Evolutionary conservation across 1,140 invertebrate species (phyloP).

Genomic region (Anoplolepis gracilipes): DNA sequence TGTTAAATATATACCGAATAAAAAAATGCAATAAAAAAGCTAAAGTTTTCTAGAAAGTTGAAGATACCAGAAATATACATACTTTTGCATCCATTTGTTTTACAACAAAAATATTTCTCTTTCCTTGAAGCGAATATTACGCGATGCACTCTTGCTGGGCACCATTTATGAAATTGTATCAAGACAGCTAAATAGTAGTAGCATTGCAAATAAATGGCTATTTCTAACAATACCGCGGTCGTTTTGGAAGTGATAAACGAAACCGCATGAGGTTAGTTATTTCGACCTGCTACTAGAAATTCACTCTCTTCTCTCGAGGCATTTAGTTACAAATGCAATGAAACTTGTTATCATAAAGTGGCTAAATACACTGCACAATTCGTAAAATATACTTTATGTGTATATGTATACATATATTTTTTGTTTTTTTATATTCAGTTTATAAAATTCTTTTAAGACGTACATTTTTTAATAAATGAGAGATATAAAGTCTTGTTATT

Average conservation of each 20-base stretch:
- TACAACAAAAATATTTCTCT: constrained; percentile 26
- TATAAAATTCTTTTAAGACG: background rate
- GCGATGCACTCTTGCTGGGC: constrained; percentile 31
- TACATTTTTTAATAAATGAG: background rate
- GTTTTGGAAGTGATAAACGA: constrained; percentile 14
- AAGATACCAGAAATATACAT: constrained; percentile 5
- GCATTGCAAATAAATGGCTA: constrained; percentile 30
- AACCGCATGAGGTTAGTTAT: background rate
- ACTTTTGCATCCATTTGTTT: constrained; percentile 43
- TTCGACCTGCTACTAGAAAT: constrained; percentile 12
- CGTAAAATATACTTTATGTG: background rate
- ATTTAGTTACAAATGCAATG: constrained; percentile 9
- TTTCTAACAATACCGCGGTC: constrained; percentile 5
- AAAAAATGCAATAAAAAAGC: constrained; percentile 46
- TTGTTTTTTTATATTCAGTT: constrained; percentile 4
- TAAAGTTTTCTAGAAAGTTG: constrained; percentile 38
- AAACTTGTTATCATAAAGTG: background rate
- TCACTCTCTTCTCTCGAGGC: background rate
- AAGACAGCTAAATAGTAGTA: constrained; percentile 7
- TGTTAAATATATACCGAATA: constrained; percentile 35
- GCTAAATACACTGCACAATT: background rate
- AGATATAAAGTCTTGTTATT: background rate
- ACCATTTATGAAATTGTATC: constrained; percentile 57
- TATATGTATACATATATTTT: no score
- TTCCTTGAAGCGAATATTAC: background rate